These are phyloP conservation scores for Eurosta solidaginis DNA, from an alignment of 1,140 invertebrate species.

Conservation along the genomic window DNA sequence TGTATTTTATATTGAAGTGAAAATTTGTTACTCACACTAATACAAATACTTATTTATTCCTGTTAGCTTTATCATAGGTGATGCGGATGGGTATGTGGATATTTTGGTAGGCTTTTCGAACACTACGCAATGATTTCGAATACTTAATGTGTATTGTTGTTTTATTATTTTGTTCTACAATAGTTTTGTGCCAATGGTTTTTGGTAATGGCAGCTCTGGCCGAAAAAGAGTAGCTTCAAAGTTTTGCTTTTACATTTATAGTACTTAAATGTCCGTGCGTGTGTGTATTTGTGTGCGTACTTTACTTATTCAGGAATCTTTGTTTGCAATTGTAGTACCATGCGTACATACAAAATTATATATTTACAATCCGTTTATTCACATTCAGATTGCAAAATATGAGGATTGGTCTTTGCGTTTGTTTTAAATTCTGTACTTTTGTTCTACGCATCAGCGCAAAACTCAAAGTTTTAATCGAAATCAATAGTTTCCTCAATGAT, in stretches of 20 bases:
- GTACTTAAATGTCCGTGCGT: not conserved
- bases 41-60: not conserved
- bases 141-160: not conserved
- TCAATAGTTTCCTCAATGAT: no score
- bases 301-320: not conserved
- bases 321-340: not conserved
- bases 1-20: constrained; percentile 21
- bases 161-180: no score
- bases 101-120: not conserved
- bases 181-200: constrained; percentile 10
- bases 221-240: not conserved
- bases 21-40: constrained; percentile 13
- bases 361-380: no score
- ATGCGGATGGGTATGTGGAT: not conserved
- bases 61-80: not conserved
- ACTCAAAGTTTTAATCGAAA: no score
- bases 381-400: no score
- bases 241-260: not conserved
- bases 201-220: not conserved
- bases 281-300: not conserved
- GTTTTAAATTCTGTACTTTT: no score
- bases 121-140: not conserved
- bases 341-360: not conserved
- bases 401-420: no score
- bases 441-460: no score